Evolutionary conservation across 2,888 invertebrate genomes (phyloP).

Genomic region (Eledone cirrhosa): DNA sequence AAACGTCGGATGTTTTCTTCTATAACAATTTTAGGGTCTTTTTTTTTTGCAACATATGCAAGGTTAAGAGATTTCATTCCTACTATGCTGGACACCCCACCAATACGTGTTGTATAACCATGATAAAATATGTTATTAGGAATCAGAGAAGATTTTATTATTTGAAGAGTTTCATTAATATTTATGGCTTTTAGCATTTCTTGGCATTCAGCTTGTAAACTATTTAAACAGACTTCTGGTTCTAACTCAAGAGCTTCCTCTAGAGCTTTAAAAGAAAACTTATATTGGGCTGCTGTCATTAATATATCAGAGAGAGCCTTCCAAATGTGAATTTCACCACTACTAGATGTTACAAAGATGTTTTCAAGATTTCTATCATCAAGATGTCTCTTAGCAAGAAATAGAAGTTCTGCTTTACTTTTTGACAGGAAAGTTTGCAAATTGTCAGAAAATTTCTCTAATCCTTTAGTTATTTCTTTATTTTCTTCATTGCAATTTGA

Average conservation of each 20-base stretch:
- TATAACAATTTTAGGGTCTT: constrained; percentile 41
- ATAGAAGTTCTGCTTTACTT: background rate
- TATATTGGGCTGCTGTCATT: background rate
- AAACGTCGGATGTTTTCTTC: constrained; percentile 43
- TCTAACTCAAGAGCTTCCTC: background rate
- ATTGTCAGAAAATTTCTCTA: too few relatives aligned
- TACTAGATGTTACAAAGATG: background rate
- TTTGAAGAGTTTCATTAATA: constrained; percentile 22
- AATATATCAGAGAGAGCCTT: background rate
- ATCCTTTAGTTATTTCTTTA: too few relatives aligned
- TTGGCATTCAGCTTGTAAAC: background rate
- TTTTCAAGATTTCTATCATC: background rate
- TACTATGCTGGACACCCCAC: constrained; percentile 40
- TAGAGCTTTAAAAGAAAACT: background rate
- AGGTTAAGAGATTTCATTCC: constrained; percentile 45
- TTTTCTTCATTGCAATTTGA: too few relatives aligned
- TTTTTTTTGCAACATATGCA: constrained; percentile 39
- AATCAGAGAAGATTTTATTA: constrained; percentile 35
- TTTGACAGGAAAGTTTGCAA: background rate
- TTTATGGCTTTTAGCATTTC: background rate
- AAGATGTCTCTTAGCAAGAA: background rate
- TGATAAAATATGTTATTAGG: constrained; percentile 36
- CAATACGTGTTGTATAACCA: constrained; percentile 43
- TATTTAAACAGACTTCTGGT: background rate
- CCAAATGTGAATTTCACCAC: constrained; percentile 5